Percentiles rank a stretch among this genome's conserved stretches.
These are phyloP conservation scores for Apus apus DNA, from an alignment of 2,113 vertebrate genomes.

Conservation along the genomic window DNA sequence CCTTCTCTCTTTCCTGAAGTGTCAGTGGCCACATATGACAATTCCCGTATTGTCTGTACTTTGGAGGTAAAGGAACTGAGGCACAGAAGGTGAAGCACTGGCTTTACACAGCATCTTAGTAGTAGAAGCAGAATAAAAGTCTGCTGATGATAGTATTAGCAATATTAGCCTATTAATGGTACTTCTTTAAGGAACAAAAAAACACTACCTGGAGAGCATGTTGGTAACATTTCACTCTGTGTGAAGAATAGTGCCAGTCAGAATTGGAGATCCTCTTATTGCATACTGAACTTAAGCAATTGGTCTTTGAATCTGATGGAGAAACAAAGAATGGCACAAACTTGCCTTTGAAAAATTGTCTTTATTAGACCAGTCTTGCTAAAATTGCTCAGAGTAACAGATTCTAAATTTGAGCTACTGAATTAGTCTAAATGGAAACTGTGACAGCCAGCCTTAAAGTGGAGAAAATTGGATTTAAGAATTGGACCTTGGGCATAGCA, in stretches of 20 bases:
- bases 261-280: background rate
- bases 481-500: constrained; percentile 32
- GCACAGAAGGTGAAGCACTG: background rate
- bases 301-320: background rate
- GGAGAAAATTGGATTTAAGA: constrained; percentile 54
- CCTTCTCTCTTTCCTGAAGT: background rate
- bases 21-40: background rate
- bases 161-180: background rate
- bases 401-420: constrained; percentile 38
- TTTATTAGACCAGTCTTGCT: constrained; percentile 2
- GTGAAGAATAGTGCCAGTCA: background rate
- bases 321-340: constrained; percentile 19
- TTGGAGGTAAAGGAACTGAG: background rate
- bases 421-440: constrained; percentile 45
- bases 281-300: background rate
- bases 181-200: background rate
- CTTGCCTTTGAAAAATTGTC: constrained; percentile 21
- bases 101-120: background rate
- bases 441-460: constrained; percentile 13
- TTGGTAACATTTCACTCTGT: background rate
- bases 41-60: background rate
- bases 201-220: background rate
- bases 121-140: background rate
- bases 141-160: background rate
- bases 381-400: constrained; percentile 37